Percentiles rank a stretch among this genome's conserved stretches.
Conservation (phyloP, 2,113 vertebrate species). For the Xenopus borealis region DNA sequence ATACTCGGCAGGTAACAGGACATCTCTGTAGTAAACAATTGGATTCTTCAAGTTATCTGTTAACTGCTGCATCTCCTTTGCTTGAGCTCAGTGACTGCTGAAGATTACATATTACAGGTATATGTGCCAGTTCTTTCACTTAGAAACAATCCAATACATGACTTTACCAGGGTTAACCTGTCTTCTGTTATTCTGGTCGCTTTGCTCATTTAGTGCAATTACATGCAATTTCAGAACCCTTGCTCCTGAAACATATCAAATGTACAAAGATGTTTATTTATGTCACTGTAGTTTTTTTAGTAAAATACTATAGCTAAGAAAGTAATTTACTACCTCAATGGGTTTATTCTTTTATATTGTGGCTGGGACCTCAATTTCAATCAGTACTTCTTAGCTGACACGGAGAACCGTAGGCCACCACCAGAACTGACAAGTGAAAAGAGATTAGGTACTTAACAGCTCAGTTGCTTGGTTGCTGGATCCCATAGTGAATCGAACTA, state of each 20-base stretch:
- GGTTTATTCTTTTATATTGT: slow-evolving; percentile 32
- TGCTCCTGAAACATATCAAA: background rate
- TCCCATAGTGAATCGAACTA: slow-evolving; percentile 36
- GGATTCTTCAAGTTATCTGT: too few relatives aligned
- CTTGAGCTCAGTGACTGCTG: too few relatives aligned
- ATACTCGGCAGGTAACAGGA: too few relatives aligned
- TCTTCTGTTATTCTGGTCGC: too few relatives aligned
- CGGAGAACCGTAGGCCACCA: slow-evolving; percentile 43
- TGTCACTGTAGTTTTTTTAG: slow-evolving; percentile 5
- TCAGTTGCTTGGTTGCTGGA: slow-evolving; percentile 45
- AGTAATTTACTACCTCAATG: slow-evolving; percentile 40
- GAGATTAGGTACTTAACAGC: slow-evolving; percentile 47
- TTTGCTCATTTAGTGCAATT: background rate
- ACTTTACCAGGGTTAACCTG: too few relatives aligned
- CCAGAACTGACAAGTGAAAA: slow-evolving; percentile 46
- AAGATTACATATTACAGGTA: too few relatives aligned
- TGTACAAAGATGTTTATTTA: slow-evolving; percentile 14
- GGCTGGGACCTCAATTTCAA: slow-evolving; percentile 44
- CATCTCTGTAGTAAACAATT: too few relatives aligned
- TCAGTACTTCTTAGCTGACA: slow-evolving; percentile 40
- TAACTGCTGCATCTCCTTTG: too few relatives aligned
- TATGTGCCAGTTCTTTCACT: too few relatives aligned
- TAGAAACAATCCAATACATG: too few relatives aligned
- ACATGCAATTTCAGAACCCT: background rate
- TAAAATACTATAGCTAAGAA: slow-evolving; percentile 37